These are phyloP conservation scores for Hylyphantes graminicola DNA, from an alignment of 1,140 invertebrate species.

Conservation along the genomic window DNA sequence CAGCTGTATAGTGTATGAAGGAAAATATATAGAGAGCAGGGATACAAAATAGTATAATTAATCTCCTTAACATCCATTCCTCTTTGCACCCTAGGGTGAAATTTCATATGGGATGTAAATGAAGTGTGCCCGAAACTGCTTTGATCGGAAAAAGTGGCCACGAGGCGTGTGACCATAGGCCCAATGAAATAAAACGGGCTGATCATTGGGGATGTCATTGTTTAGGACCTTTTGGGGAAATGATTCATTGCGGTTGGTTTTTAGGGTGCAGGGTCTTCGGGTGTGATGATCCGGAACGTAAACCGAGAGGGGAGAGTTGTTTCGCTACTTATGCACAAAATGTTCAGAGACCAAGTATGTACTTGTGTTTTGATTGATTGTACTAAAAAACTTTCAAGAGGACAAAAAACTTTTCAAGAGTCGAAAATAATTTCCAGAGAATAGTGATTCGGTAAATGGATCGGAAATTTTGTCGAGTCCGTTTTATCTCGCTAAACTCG, in stretches of 20 bases:
- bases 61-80: background rate
- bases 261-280: background rate
- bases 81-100: conserved; percentile 31
- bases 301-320: background rate
- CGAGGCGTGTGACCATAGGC: conserved; percentile 14
- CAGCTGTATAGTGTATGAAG: too few species aligned
- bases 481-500: too few species aligned
- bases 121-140: conserved; percentile 35
- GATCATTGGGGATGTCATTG: conserved; percentile 9
- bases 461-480: too few species aligned
- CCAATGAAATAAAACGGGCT: conserved; percentile 43
- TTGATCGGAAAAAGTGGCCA: background rate
- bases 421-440: too few species aligned
- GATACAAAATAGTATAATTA: too few species aligned
- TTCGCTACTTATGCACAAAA: background rate
- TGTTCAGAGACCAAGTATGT: too few species aligned
- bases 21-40: too few species aligned
- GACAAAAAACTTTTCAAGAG: too few species aligned
- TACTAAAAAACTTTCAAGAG: too few species aligned
- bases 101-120: conserved; percentile 51
- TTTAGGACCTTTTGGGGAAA: background rate
- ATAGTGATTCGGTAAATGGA: too few species aligned
- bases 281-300: background rate
- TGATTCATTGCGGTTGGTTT: conserved; percentile 9
- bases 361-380: too few species aligned